These are phyloP conservation scores for Eulemur rufifrons DNA, from an alignment of 2,113 vertebrate genomes.

Conservation along the genomic window DNA sequence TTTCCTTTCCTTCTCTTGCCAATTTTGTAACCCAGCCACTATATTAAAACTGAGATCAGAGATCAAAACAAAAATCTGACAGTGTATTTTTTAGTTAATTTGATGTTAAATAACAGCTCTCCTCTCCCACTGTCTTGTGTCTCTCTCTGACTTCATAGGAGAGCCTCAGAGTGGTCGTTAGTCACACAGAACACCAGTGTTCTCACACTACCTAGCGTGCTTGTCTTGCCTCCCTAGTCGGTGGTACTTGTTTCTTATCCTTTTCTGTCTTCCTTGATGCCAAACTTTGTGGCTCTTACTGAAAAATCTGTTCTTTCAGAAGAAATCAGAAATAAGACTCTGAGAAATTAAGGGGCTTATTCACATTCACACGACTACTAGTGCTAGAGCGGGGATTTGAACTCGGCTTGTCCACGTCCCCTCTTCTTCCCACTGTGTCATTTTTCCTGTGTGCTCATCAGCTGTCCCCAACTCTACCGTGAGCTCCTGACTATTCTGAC, in stretches of 20 bases:
- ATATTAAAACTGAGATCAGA: constrained; percentile 14
- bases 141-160: not conserved
- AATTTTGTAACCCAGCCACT: not conserved
- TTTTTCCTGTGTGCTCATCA: not conserved
- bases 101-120: not conserved
- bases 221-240: not conserved
- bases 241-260: not conserved
- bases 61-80: not conserved
- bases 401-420: not conserved
- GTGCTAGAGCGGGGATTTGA: not conserved
- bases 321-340: not conserved
- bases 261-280: not conserved
- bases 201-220: not conserved
- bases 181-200: not conserved
- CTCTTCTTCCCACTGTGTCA: not conserved
- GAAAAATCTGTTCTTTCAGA: not conserved
- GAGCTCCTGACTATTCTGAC: not conserved
- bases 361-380: not conserved
- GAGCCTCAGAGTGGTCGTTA: not conserved
- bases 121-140: not conserved
- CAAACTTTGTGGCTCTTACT: not conserved
- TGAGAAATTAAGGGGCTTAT: not conserved
- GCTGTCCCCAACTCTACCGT: not conserved
- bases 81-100: not conserved
- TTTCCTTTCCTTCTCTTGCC: not conserved